phyloP scores from a whole-genome alignment of 2,888 invertebrate species.

The Tiliacea aurago region DNA sequence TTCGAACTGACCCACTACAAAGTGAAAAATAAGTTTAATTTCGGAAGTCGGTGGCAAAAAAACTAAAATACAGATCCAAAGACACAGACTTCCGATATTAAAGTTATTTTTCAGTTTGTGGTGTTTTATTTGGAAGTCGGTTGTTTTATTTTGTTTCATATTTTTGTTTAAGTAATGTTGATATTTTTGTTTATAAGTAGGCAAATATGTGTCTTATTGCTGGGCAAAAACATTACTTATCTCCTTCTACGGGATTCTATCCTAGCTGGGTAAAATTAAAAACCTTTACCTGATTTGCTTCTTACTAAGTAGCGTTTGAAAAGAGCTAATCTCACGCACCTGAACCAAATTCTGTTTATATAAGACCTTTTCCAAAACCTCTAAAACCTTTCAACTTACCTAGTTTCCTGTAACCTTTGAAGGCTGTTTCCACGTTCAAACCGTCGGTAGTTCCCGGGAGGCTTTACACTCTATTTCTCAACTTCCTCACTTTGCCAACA shows the following conservation, averaged over 20 bases:
- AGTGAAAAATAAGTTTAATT: no score
- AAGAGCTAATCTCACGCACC: background rate
- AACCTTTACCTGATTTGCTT: background rate
- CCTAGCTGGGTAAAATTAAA: no score
- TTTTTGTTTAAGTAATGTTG: background rate
- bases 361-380: conserved; percentile 1
- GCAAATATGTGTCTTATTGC: background rate
- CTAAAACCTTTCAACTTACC: background rate
- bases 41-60: no score
- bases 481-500: conserved; percentile 46
- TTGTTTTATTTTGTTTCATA: background rate
- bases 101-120: no score
- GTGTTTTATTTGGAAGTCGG: no score
- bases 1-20: no score
- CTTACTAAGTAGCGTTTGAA: background rate
- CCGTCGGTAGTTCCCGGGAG: background rate
- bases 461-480: conserved; percentile 43
- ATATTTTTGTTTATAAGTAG: background rate
- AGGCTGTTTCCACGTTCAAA: conserved; percentile 31
- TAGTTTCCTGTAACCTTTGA: background rate
- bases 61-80: no score
- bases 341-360: background rate
- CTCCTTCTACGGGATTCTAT: background rate
- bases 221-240: background rate
- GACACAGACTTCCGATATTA: no score